A percentile compares a stretch with the other conserved stretches of the same genome.
phyloP scores from a whole-genome alignment of 2,113 vertebrate species.

The Thamnaconus septentrionalis region DNA sequence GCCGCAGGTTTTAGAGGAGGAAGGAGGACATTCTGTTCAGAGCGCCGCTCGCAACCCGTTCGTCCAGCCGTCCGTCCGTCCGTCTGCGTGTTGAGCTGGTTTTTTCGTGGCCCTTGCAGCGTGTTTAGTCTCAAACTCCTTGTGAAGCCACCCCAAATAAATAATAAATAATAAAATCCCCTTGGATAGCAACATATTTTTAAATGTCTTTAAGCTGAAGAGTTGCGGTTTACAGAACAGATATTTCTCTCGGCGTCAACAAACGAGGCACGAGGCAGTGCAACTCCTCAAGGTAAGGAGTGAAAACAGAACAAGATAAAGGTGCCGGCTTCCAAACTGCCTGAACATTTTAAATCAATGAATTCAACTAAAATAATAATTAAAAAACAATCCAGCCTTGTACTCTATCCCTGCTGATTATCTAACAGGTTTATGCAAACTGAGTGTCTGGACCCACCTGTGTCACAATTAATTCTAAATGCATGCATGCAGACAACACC shows the following conservation, averaged over 20 bases:
- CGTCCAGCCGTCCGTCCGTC: too few relatives aligned
- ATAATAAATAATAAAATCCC: not conserved
- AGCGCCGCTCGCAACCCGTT: not conserved
- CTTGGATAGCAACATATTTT: too few relatives aligned
- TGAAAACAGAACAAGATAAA: not conserved
- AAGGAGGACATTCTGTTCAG: constrained; percentile 34
- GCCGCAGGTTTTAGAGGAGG: constrained; percentile 37
- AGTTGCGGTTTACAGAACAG: not conserved
- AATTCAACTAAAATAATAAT: too few relatives aligned
- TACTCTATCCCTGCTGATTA: constrained; percentile 16
- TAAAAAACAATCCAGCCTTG: too few relatives aligned
- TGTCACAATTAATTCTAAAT: constrained; percentile 26
- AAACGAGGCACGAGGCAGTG: too few relatives aligned
- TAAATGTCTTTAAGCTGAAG: too few relatives aligned
- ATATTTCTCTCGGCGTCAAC: too few relatives aligned
- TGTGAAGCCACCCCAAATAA: constrained; percentile 6
- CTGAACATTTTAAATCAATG: constrained; percentile 18
- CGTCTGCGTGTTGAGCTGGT: too few relatives aligned
- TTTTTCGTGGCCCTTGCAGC: not conserved
- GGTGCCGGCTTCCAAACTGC: not conserved
- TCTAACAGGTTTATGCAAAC: constrained; percentile 47
- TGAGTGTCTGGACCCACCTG: constrained; percentile 30
- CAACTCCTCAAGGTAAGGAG: too few relatives aligned
- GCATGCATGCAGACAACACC: not conserved
- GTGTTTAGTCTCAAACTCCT: not conserved